Percentiles rank a stretch among this genome's conserved stretches.
Conservation (phyloP, 2,888 invertebrate genomes). For the Pterostichus madidus region DNA sequence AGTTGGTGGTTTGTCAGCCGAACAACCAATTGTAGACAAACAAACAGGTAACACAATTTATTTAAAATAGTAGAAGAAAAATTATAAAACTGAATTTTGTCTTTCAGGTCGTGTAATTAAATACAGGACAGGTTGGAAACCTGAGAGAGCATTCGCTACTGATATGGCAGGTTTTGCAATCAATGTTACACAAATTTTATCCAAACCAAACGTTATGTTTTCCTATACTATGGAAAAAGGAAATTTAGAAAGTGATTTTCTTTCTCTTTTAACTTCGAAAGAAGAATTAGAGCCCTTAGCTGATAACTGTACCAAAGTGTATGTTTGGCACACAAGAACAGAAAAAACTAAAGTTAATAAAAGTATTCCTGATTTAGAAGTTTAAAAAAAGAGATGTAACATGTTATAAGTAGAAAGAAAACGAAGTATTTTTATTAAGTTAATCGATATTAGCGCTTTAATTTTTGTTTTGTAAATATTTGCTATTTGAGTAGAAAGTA, state of each 20-base stretch:
- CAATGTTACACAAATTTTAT: conserved; percentile 86
- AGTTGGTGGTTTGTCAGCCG: conserved; percentile 96
- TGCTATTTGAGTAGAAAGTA: conserved; percentile 4
- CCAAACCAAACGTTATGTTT: conserved; percentile 87
- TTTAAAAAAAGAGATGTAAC: conserved; percentile 68
- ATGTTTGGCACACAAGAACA: conserved; percentile 99
- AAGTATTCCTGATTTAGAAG: conserved; percentile 80
- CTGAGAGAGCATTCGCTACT: conserved; percentile 94
- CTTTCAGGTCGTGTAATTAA: conserved; percentile 79
- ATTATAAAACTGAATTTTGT: conserved; percentile 3
- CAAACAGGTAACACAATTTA: conserved; percentile 76
- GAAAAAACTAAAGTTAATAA: conserved; percentile 90
- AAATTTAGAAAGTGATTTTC: conserved; percentile 92
- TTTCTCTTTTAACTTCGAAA: conserved; percentile 85
- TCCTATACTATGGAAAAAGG: conserved; percentile 92
- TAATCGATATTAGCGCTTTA: conserved; percentile 5
- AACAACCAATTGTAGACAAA: conserved; percentile 88
- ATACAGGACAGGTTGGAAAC: conserved; percentile 91
- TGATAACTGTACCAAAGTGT: conserved; percentile 94
- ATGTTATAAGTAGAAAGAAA: not conserved
- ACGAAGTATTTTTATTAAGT: not conserved
- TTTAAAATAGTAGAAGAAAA: not conserved
- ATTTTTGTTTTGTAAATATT: conserved; percentile 27
- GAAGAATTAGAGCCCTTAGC: conserved; percentile 94
- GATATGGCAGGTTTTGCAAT: conserved; percentile 99